phyloP scores from a whole-genome alignment of 1,140 invertebrate genomes.

The Proctacanthus coquilletti region DNA sequence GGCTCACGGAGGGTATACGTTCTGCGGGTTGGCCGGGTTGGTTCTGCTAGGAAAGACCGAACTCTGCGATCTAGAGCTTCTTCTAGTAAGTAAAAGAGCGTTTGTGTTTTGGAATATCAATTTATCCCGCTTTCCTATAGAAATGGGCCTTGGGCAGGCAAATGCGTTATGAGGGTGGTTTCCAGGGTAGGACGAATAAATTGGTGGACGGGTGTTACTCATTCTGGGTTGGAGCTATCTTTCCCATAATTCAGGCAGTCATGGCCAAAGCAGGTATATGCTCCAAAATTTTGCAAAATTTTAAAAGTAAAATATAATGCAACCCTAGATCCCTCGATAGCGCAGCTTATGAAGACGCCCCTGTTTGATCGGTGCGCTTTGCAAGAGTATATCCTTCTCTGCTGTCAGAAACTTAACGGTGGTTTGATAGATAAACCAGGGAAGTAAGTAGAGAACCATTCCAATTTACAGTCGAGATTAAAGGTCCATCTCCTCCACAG shows the following conservation, averaged over 20 bases:
- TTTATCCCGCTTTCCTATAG: conserved; percentile 33
- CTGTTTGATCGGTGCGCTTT: conserved; percentile 72
- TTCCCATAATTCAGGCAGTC: conserved; percentile 56
- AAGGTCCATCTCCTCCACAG: conserved; percentile 37
- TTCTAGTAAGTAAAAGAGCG: conserved; percentile 43
- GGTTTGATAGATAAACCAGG: conserved; percentile 92
- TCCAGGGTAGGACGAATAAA: conserved; percentile 94
- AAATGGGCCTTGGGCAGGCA: conserved; percentile 79
- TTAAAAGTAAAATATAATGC: background rate
- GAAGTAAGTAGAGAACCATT: conserved; percentile 48
- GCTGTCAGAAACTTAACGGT: conserved; percentile 79
- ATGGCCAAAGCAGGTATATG: conserved; percentile 32
- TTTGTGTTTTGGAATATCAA: too few species aligned
- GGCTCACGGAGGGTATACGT: conserved; percentile 96
- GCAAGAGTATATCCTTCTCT: conserved; percentile 89
- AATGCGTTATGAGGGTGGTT: conserved; percentile 82
- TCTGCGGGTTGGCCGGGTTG: conserved; percentile 85
- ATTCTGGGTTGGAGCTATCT: conserved; percentile 92
- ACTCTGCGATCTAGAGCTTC: conserved; percentile 58
- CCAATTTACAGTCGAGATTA: conserved; percentile 8
- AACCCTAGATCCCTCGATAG: conserved; percentile 8
- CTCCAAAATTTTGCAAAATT: background rate
- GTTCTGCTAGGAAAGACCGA: conserved; percentile 65
- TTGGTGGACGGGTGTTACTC: conserved; percentile 97
- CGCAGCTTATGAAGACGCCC: conserved; percentile 33